These are phyloP conservation scores for Ormyrus nitidulus DNA, from an alignment of 2,888 invertebrate species.

Conservation along the genomic window DNA sequence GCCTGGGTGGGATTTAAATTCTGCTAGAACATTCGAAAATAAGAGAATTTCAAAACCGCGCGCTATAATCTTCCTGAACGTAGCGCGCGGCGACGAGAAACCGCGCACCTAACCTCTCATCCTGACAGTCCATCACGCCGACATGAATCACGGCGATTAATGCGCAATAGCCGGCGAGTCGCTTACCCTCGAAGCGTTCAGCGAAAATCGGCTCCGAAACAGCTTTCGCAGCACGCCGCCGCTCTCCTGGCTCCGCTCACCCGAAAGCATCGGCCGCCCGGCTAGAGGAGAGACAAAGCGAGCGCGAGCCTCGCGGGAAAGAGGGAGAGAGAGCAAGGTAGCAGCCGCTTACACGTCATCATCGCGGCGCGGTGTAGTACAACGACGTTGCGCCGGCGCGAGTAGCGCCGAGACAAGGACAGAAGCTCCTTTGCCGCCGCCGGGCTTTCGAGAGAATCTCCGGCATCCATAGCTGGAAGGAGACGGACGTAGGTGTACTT, in stretches of 20 bases:
- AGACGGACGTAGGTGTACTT: neutral
- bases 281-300: too few relatives aligned
- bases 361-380: neutral
- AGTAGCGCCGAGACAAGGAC: neutral
- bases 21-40: neutral
- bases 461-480: neutral
- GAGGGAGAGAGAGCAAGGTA: neutral
- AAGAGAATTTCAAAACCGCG: conserved; percentile 20
- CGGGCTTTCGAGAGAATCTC: neutral
- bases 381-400: neutral
- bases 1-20: neutral
- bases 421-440: too few relatives aligned
- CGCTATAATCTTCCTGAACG: neutral
- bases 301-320: neutral
- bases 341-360: conserved; percentile 36
- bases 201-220: too few relatives aligned
- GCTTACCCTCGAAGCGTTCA: too few relatives aligned
- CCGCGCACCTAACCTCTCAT: conserved; percentile 36
- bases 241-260: neutral
- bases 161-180: neutral
- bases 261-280: neutral
- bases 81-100: conserved; percentile 18
- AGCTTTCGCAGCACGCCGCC: too few relatives aligned
- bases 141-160: conserved; percentile 15
- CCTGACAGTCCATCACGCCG: conserved; percentile 18